Evolutionary conservation across 2,888 invertebrate genomes (phyloP).

Genomic region (Baccha elongata): DNA sequence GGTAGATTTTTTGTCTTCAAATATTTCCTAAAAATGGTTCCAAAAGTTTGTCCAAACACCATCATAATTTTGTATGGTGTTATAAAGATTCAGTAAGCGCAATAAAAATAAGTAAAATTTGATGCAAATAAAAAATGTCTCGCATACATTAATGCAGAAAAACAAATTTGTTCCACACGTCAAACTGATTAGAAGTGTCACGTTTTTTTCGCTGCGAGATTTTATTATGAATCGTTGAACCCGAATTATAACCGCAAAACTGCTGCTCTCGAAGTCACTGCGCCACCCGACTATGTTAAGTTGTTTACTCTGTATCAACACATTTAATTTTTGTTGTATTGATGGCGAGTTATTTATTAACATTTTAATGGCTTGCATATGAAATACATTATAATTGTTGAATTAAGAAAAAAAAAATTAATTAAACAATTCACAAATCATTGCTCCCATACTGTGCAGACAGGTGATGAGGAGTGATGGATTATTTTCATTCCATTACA

Average conservation of each 20-base stretch:
- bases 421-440: constrained; percentile 44
- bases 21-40: too few relatives aligned
- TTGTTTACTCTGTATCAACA: constrained; percentile 24
- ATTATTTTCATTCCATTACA: constrained; percentile 46
- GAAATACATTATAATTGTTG: constrained; percentile 18
- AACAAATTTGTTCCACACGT: constrained; percentile 14
- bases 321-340: not conserved
- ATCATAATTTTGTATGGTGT: too few relatives aligned
- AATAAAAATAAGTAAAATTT: too few relatives aligned
- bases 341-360: constrained; percentile 10
- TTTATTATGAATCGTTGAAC: constrained; percentile 55
- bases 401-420: constrained; percentile 16
- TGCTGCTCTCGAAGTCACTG: not conserved
- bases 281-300: not conserved
- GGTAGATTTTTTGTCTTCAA: too few relatives aligned
- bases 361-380: not conserved
- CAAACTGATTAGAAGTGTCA: constrained; percentile 64
- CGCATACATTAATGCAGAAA: not conserved
- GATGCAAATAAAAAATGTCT: not conserved
- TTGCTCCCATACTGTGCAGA: constrained; percentile 31
- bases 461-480: constrained; percentile 59
- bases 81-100: too few relatives aligned
- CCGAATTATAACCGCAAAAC: constrained; percentile 28
- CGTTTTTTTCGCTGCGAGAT: constrained; percentile 53
- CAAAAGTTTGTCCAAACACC: too few relatives aligned